These are phyloP conservation scores for Trichonephila inaurata DNA, from an alignment of 1,140 invertebrate genomes.

Conservation along the genomic window DNA sequence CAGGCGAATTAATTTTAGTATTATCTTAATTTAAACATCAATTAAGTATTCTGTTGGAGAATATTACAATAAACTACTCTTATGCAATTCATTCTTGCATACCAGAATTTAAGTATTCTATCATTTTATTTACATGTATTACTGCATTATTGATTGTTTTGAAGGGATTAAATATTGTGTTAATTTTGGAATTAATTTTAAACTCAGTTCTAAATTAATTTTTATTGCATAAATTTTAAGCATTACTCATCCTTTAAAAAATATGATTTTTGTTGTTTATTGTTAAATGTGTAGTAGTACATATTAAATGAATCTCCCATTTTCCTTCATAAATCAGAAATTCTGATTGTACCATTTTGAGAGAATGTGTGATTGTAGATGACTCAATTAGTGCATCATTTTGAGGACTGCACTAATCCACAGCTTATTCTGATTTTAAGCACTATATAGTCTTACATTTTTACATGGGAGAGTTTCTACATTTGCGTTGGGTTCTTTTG, in stretches of 20 bases:
- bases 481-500: not conserved
- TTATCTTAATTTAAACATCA: too few relatives aligned
- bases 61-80: too few relatives aligned
- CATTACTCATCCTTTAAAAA: not conserved
- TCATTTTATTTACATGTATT: too few relatives aligned
- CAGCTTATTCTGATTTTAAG: conserved; percentile 10
- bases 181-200: not conserved
- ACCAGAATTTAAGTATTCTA: too few relatives aligned
- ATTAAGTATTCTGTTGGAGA: too few relatives aligned
- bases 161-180: not conserved
- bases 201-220: not conserved
- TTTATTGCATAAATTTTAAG: not conserved
- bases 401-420: not conserved
- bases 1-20: too few relatives aligned
- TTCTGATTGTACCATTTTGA: not conserved
- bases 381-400: not conserved
- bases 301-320: not conserved
- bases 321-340: not conserved
- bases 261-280: not conserved
- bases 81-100: too few relatives aligned
- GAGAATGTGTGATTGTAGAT: not conserved
- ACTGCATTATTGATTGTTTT: not conserved
- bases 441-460: not conserved
- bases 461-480: conserved; percentile 5
- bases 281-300: not conserved